Evolutionary conservation across 1,140 invertebrate species (phyloP).

Genomic region (Temnothorax longispinosus): DNA sequence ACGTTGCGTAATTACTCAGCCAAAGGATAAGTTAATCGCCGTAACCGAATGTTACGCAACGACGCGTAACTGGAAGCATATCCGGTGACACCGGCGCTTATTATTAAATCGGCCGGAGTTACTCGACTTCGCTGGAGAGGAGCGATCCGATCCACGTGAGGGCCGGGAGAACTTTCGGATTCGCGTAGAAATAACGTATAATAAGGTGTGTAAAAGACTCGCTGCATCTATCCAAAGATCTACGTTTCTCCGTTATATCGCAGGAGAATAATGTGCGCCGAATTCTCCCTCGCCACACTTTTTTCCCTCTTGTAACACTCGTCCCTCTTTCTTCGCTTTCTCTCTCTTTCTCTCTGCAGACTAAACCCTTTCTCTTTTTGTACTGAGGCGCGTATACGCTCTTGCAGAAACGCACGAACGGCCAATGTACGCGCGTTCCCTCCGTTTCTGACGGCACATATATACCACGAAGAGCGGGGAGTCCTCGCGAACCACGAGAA

Average conservation of each 20-base stretch:
- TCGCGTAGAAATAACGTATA: neutral
- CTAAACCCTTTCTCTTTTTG: slow-evolving; percentile 43
- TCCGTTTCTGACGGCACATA: slow-evolving; percentile 46
- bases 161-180: neutral
- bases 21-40: slow-evolving; percentile 72
- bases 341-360: slow-evolving; percentile 3
- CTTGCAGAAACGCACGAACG: slow-evolving; percentile 52
- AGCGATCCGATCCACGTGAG: neutral
- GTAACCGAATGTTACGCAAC: slow-evolving; percentile 69
- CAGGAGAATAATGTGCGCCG: slow-evolving; percentile 61
- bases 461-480: slow-evolving; percentile 52
- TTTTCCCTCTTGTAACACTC: slow-evolving; percentile 60
- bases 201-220: no score
- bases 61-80: slow-evolving; percentile 49
- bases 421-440: slow-evolving; percentile 36
- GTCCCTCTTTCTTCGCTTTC: slow-evolving; percentile 33
- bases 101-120: slow-evolving; percentile 43
- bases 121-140: neutral
- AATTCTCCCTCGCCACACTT: slow-evolving; percentile 52
- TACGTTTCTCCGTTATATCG: slow-evolving; percentile 45
- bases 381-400: slow-evolving; percentile 31
- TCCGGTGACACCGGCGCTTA: slow-evolving; percentile 33
- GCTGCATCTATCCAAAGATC: neutral
- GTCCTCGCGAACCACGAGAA: slow-evolving; percentile 69
- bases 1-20: slow-evolving; percentile 70